A percentile compares a stretch with the other conserved stretches of the same genome.
These are phyloP conservation scores for Montipora efflorescens DNA, from an alignment of 64 coral and sea anemone genomes.

Conservation along the genomic window DNA sequence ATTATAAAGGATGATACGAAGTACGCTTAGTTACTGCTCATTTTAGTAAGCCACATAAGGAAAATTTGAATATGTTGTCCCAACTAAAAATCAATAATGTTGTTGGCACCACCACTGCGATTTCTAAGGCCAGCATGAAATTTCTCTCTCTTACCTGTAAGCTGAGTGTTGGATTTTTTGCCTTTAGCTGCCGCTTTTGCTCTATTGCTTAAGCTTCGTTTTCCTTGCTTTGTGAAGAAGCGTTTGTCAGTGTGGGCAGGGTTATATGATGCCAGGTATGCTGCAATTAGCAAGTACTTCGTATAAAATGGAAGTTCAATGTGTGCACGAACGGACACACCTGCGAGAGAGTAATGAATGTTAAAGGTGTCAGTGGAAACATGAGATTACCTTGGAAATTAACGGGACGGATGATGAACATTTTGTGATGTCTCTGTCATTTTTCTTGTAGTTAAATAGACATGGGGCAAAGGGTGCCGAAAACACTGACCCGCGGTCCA, in stretches of 20 bases:
- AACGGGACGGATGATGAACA: no score
- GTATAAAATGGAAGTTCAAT: slow-evolving; percentile 99
- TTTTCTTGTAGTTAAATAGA: no score
- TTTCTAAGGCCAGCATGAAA: background rate
- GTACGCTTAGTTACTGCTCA: no score
- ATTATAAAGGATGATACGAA: no score
- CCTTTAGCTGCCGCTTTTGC: slow-evolving; percentile 76
- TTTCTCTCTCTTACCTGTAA: slow-evolving; percentile 71
- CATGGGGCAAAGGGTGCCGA: no score
- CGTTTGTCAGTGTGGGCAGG: slow-evolving; percentile 87
- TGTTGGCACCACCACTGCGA: no score
- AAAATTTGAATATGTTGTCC: no score
- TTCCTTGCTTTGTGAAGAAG: slow-evolving; percentile 90
- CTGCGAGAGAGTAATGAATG: slow-evolving; percentile 16
- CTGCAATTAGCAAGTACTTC: slow-evolving; percentile 91
- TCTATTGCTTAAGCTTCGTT: slow-evolving; percentile 72
- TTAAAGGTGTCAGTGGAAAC: background rate
- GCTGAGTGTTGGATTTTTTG: slow-evolving; percentile 78
- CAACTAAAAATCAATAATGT: no score
- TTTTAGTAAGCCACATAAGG: no score
- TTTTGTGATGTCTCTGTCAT: no score
- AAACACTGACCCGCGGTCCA: no score
- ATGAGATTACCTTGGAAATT: no score
- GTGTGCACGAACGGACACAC: slow-evolving; percentile 63
- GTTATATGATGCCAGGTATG: slow-evolving; percentile 96